phyloP scores from a whole-genome alignment of 2,888 invertebrate species.

The Ophraella communa region DNA sequence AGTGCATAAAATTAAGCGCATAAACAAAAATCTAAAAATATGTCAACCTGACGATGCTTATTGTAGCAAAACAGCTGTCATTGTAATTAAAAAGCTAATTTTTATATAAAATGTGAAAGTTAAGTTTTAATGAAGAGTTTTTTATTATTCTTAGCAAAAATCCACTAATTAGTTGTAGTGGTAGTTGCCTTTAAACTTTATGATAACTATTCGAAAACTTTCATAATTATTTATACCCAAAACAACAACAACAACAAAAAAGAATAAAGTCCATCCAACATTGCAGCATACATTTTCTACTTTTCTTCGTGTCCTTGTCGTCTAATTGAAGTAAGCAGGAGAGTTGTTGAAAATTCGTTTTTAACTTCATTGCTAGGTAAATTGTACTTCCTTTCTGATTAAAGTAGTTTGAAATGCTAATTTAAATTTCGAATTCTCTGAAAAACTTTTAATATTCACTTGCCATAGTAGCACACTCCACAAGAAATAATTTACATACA shows the following conservation, averaged over 20 bases:
- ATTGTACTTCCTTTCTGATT: slow-evolving; percentile 27
- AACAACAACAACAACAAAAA: too few relatives aligned
- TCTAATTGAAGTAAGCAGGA: slow-evolving; percentile 14
- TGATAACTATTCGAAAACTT: neutral
- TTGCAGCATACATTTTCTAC: neutral
- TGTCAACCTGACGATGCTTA: too few relatives aligned
- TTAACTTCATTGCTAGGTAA: slow-evolving; percentile 34
- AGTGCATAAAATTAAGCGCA: too few relatives aligned
- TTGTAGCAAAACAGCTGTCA: too few relatives aligned
- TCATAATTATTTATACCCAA: neutral
- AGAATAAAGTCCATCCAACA: neutral
- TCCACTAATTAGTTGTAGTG: neutral
- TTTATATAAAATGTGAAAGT: too few relatives aligned
- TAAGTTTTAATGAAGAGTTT: too few relatives aligned
- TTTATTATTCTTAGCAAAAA: too few relatives aligned
- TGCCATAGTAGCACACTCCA: slow-evolving; percentile 32
- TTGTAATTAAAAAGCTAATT: too few relatives aligned
- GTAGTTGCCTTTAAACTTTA: neutral
- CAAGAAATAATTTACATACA: slow-evolving; percentile 44
- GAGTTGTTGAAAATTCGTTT: slow-evolving; percentile 31
- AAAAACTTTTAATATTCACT: slow-evolving; percentile 43
- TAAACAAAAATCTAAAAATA: too few relatives aligned
- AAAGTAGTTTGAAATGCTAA: slow-evolving; percentile 38
- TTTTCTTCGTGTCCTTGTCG: neutral
- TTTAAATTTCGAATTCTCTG: slow-evolving; percentile 42